Evolutionary conservation across 2,113 vertebrate genomes (phyloP), one percentile per base, ranked within the genome.

Genomic region (Onychorhynchus coronatus): DNA sequence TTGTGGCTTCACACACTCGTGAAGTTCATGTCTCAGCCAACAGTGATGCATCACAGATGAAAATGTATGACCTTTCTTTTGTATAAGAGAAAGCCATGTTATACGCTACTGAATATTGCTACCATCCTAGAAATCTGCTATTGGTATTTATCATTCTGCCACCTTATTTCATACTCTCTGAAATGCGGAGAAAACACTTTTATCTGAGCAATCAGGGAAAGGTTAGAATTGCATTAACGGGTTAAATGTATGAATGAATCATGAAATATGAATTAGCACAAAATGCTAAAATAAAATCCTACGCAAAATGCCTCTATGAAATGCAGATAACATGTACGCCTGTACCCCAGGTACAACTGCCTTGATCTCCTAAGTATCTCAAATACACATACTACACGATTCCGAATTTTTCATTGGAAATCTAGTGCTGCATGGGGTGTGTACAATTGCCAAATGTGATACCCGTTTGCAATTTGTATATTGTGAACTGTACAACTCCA

Each of bases 101-200:
- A 94, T 72, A 77, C 2, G 1, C 84, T 95, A 46, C 87, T 85
- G 93, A 95, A 91, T 91, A 93, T 70, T 65, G 53, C 91, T 80
- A 14, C 77, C 44, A 76, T 33, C 62, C 81, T 77, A 89, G 89
- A 88, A 92, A 94, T 17, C 46, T 0, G 1, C 79, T 86, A 53
- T 82, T 73, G 75, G 75, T 93, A 94, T 96, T 96, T 96, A 85
- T 94, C 95, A 96, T 95, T 85, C 94, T 96, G 93, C 96, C 89
- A 90, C 35, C 61, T 93, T 91, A 62, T 58, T 91, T 91, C 70
- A 72, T 79, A 77, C 67, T 80, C 44, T 72, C 79, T 50, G 84
- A 88, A 94, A 95, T 47, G 50, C 44, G 56, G 46, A 87, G 56
- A 63, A 91, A 95, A 91, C 4, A 44, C 67, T 92, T 91, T 50